Evolutionary conservation across 2,797 vertebrate species (phyloP).

Genomic region (Poecile montanus): DNA sequence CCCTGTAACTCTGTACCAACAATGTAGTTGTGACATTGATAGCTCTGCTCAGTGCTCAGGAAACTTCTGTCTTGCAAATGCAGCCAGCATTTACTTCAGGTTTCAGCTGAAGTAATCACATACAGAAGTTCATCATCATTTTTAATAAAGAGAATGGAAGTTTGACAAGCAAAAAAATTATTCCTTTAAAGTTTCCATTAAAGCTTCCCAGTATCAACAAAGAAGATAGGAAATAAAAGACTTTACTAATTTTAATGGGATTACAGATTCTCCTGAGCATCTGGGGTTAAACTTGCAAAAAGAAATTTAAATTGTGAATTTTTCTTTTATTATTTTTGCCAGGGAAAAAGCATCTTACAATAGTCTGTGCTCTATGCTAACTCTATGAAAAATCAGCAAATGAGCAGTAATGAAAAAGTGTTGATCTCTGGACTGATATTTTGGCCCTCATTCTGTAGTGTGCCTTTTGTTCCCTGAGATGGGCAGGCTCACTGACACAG

Average conservation of each 20-base stretch:
- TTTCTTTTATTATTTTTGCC: background rate
- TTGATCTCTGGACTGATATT: background rate
- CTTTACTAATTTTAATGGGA: background rate
- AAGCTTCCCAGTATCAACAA: background rate
- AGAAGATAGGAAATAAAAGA: background rate
- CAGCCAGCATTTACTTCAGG: background rate
- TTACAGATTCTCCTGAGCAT: background rate
- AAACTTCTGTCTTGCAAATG: background rate
- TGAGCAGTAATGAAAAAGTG: background rate
- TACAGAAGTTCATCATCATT: background rate
- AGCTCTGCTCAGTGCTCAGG: background rate
- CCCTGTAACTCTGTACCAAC: background rate
- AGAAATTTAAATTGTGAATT: background rate
- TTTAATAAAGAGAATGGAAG: conserved; percentile 13
- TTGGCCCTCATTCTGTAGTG: background rate
- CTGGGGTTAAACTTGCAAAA: background rate
- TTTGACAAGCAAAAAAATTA: background rate
- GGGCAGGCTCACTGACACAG: background rate
- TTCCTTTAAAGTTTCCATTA: background rate
- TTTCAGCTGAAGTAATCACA: background rate
- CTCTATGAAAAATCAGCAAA: background rate
- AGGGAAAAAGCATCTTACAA: background rate
- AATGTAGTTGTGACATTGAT: background rate
- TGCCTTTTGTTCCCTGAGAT: background rate
- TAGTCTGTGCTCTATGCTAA: background rate